These are phyloP conservation scores for Temnopleurus reevesii DNA, from an alignment of 53 echinoderm and acorn worm genomes.

Conservation along the genomic window DNA sequence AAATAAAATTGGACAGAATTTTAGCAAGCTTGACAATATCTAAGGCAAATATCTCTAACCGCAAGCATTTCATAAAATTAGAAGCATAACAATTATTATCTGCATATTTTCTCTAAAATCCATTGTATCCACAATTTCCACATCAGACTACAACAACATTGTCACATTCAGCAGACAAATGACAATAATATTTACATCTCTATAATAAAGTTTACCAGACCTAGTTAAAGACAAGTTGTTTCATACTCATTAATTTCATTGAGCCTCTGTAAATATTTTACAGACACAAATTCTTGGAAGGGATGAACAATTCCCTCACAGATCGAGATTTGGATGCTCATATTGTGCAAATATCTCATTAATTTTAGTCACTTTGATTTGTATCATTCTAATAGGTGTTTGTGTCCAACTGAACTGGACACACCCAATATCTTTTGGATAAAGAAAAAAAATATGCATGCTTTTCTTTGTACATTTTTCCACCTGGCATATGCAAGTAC, in stretches of 20 bases:
- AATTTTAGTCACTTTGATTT: too few relatives aligned
- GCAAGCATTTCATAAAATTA: background rate
- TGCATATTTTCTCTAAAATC: too few relatives aligned
- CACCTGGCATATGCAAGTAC: background rate
- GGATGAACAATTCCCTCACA: too few relatives aligned
- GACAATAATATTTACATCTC: constrained; percentile 23
- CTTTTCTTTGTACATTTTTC: background rate
- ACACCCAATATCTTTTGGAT: too few relatives aligned
- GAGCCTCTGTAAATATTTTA: background rate
- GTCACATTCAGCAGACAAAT: background rate
- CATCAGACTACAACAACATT: background rate
- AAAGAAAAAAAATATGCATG: background rate
- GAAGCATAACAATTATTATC: background rate
- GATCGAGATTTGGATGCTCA: too few relatives aligned
- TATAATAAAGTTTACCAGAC: background rate
- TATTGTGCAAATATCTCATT: too few relatives aligned
- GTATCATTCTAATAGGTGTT: too few relatives aligned
- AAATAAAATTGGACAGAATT: constrained; percentile 12
- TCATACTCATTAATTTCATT: background rate
- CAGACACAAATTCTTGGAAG: too few relatives aligned
- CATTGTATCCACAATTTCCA: background rate
- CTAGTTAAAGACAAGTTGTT: background rate
- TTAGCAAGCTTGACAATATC: background rate
- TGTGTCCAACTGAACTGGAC: too few relatives aligned
- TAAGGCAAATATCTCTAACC: background rate